Evolutionary conservation across 2,888 invertebrate genomes (phyloP).

Genomic region (Mycogona germanica): DNA sequence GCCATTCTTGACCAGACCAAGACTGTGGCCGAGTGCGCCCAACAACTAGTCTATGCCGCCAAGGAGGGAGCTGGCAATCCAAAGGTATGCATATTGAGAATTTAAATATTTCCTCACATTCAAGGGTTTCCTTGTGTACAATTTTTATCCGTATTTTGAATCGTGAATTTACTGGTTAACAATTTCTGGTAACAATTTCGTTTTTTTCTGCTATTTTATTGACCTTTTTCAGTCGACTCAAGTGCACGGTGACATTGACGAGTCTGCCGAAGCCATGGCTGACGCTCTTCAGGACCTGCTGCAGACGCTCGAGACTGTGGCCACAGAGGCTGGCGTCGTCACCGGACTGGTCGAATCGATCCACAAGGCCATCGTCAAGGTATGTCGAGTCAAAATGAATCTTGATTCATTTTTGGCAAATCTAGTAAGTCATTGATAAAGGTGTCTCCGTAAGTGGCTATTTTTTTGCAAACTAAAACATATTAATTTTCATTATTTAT

Average conservation of each 20-base stretch:
- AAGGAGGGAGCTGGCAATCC: constrained; percentile 91
- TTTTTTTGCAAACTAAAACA: too few relatives aligned
- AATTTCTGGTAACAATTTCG: not conserved
- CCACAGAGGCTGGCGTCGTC: constrained; percentile 79
- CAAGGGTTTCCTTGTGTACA: not conserved
- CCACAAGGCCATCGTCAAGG: constrained; percentile 63
- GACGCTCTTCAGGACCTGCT: constrained; percentile 71
- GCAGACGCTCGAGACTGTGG: constrained; percentile 62
- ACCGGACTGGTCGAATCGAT: constrained; percentile 80
- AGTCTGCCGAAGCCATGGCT: constrained; percentile 58
- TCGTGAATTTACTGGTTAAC: not conserved
- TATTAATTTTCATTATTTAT: not conserved
- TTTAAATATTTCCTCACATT: not conserved
- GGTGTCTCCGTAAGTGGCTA: too few relatives aligned
- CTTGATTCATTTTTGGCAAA: not conserved
- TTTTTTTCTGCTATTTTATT: not conserved
- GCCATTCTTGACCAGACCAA: constrained; percentile 80
- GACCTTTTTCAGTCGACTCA: constrained; percentile 48
- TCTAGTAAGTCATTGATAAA: too few relatives aligned
- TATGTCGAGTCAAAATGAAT: constrained; percentile 6
- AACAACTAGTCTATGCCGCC: constrained; percentile 68
- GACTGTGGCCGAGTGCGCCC: constrained; percentile 85
- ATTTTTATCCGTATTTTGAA: not conserved
- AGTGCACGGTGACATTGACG: constrained; percentile 72
- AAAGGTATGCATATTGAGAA: constrained; percentile 42